These are phyloP conservation scores for Hermaeophaga mercurialis DNA, from an alignment of 2,888 invertebrate species.

Conservation along the genomic window DNA sequence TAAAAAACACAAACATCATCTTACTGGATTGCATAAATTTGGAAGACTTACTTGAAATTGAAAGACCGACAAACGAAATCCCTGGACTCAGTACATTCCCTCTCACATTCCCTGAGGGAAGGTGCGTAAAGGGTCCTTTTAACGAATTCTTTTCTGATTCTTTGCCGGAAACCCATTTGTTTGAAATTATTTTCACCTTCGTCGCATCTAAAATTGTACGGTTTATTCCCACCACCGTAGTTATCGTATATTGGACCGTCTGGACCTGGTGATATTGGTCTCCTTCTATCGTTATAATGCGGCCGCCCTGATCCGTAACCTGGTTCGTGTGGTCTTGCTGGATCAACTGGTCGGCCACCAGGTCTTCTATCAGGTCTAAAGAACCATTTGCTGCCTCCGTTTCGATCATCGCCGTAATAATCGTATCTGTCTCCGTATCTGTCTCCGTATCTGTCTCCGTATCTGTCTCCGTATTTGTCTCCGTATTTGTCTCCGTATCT, in stretches of 20 bases:
- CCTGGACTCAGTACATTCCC: conserved; percentile 80
- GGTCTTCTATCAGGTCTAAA: conserved; percentile 52
- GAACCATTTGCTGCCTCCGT: conserved; percentile 53
- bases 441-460: conserved; percentile 24
- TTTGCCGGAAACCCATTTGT: conserved; percentile 77
- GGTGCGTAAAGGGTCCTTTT: conserved; percentile 74
- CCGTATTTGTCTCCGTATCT: conserved; percentile 37
- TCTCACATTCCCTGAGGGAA: conserved; percentile 79
- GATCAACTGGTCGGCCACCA: conserved; percentile 43
- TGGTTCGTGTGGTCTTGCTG: conserved; percentile 36
- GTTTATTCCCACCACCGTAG: conserved; percentile 52
- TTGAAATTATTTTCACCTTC: conserved; percentile 77
- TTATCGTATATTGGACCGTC: conserved; percentile 57
- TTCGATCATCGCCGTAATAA: conserved; percentile 51
- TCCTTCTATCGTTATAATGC: conserved; percentile 36
- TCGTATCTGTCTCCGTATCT: conserved; percentile 34
- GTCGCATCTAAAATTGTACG: conserved; percentile 71
- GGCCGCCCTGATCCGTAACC: conserved; percentile 35
- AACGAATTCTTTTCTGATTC: conserved; percentile 79
- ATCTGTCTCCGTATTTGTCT: conserved; percentile 42
- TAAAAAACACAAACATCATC: conserved; percentile 9
- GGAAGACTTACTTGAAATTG: conserved; percentile 78
- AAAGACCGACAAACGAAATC: conserved; percentile 87
- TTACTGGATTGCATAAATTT: no score
- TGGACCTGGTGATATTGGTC: conserved; percentile 54